phyloP scores from a whole-genome alignment of 2,888 invertebrate genomes.

The Lasioglossum vierecki region DNA sequence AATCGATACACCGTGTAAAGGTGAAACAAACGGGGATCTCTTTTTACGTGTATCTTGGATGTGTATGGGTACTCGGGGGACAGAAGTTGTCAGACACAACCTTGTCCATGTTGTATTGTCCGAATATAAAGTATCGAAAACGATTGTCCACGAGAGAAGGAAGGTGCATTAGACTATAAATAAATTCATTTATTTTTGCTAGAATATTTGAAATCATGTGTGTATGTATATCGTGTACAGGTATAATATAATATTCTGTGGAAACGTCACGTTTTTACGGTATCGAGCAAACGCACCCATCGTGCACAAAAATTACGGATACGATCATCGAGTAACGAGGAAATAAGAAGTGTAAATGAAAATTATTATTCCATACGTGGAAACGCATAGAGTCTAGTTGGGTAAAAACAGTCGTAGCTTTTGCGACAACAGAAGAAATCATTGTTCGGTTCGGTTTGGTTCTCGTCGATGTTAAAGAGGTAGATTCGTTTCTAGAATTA shows the following conservation, averaged over 20 bases:
- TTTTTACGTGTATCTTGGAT: conserved; percentile 21
- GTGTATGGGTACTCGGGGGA: conserved; percentile 32
- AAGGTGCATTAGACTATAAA: neutral
- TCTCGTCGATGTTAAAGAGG: neutral
- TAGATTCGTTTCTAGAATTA: no score
- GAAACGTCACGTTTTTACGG: neutral
- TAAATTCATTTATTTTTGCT: conserved; percentile 21
- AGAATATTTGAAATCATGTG: neutral
- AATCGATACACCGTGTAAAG: conserved; percentile 34
- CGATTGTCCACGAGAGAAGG: neutral
- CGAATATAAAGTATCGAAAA: neutral
- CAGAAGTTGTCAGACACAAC: neutral
- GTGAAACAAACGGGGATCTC: conserved; percentile 28
- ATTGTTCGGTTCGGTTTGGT: neutral
- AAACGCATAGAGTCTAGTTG: neutral
- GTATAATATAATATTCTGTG: neutral
- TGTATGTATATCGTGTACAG: neutral
- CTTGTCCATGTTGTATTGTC: neutral
- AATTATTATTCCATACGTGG: neutral
- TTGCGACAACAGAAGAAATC: neutral
- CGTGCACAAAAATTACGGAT: neutral
- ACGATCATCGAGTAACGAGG: neutral
- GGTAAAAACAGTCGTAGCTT: neutral
- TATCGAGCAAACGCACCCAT: neutral
- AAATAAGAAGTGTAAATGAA: neutral